A percentile compares a stretch with the other conserved stretches of the same genome.
Evolutionary conservation across 92 coral and sea anemone species (phyloP).

Genomic region (Epizoanthus illoricatus): DNA sequence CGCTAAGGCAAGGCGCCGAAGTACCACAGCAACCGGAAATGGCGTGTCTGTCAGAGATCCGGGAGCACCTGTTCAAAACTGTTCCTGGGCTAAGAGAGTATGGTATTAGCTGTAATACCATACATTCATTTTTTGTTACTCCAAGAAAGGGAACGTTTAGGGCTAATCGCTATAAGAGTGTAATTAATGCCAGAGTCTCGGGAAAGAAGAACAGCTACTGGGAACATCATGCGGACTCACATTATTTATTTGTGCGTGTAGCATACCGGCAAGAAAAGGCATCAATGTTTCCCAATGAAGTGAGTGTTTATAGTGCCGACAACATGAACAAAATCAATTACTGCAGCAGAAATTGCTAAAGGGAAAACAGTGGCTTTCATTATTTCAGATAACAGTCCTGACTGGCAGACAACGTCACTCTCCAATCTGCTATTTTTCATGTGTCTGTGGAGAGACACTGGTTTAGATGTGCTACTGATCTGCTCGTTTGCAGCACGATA

Average conservation of each 20-base stretch:
- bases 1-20: conserved; percentile 38
- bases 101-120: conserved; percentile 43
- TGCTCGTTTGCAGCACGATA: no score
- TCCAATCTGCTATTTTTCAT: no score
- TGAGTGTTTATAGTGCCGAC: neutral
- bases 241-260: neutral
- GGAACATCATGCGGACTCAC: conserved; percentile 10
- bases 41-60: conserved; percentile 42
- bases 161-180: conserved; percentile 41
- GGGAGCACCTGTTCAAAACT: conserved; percentile 37
- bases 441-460: no score
- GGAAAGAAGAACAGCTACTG: conserved; percentile 14
- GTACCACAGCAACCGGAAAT: conserved; percentile 36
- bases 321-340: conserved; percentile 16
- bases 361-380: conserved; percentile 13
- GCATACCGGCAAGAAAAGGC: conserved; percentile 7
- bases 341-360: conserved; percentile 11
- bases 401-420: no score
- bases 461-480: no score
- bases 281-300: conserved; percentile 6
- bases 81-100: conserved; percentile 27
- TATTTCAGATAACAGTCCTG: no score
- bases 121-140: conserved; percentile 38
- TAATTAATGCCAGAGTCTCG: conserved; percentile 41
- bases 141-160: conserved; percentile 35